Conservation (phyloP, 2,888 invertebrate species). For the Drosophila rellima region DNA sequence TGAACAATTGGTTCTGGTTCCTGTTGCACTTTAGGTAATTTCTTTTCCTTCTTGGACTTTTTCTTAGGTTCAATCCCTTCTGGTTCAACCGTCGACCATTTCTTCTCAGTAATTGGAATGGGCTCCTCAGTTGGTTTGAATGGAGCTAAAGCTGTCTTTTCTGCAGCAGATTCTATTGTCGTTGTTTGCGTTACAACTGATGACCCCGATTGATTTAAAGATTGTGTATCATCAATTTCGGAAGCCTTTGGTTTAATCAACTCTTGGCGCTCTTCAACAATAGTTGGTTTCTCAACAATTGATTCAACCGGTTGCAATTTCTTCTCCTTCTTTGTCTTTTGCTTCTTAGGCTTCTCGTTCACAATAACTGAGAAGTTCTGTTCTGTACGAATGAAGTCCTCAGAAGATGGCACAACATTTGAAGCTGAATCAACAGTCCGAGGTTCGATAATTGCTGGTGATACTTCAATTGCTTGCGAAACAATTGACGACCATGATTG, state of each 20-base stretch:
- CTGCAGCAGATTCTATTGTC: neutral
- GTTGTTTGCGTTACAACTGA: constrained; percentile 11
- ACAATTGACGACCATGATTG: constrained; percentile 60
- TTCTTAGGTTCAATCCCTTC: constrained; percentile 7
- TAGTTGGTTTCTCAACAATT: neutral
- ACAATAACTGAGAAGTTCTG: neutral
- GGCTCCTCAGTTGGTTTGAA: constrained; percentile 10
- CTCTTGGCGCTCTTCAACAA: neutral
- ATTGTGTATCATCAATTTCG: neutral
- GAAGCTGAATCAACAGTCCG: no score
- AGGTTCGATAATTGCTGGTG: no score
- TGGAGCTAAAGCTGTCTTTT: constrained; percentile 6
- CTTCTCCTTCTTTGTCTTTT: constrained; percentile 15
- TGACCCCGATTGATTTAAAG: constrained; percentile 6
- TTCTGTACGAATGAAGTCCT: no score
- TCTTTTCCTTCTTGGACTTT: constrained; percentile 17
- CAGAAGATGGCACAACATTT: no score
- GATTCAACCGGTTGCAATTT: constrained; percentile 1
- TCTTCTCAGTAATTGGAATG: neutral
- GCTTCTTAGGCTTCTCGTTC: constrained; percentile 1
- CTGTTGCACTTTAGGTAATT: neutral
- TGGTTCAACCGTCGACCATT: neutral
- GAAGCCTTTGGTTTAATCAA: neutral
- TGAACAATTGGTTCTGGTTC: neutral
- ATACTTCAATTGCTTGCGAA: neutral